Conservation (phyloP, 1,140 invertebrate species). For the Anoplophora glabripennis region DNA sequence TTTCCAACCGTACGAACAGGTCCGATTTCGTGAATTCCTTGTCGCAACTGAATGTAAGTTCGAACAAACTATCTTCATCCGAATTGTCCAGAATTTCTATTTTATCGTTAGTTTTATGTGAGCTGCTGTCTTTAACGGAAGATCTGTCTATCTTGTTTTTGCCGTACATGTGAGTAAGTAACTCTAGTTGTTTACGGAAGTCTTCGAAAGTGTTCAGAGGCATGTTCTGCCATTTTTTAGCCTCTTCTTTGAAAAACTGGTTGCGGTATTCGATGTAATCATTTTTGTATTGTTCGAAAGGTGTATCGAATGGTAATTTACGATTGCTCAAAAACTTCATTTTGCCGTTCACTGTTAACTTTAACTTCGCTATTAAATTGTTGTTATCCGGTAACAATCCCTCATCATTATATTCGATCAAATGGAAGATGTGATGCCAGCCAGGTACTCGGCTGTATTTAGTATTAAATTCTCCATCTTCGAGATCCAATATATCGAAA, state of each 20-base stretch:
- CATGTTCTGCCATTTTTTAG: conserved; percentile 30
- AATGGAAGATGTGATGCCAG: conserved; percentile 16
- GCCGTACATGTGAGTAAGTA: not conserved
- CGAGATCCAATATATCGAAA: conserved; percentile 20
- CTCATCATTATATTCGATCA: conserved; percentile 27
- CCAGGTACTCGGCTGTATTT: conserved; percentile 20
- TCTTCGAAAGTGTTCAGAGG: conserved; percentile 23
- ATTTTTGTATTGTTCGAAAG: conserved; percentile 21
- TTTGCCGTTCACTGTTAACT: conserved; percentile 12
- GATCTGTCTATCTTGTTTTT: not conserved
- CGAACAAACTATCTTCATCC: conserved; percentile 12
- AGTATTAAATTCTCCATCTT: conserved; percentile 30
- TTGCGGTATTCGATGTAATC: conserved; percentile 16
- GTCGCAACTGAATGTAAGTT: conserved; percentile 1
- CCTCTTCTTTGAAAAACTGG: conserved; percentile 24
- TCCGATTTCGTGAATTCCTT: conserved; percentile 3
- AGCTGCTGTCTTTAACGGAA: not conserved
- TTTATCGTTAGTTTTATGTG: conserved; percentile 17
- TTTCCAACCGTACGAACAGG: conserved; percentile 3
- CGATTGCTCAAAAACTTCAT: conserved; percentile 19
- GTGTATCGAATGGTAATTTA: conserved; percentile 15
- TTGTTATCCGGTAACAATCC: conserved; percentile 27
- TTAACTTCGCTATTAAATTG: conserved; percentile 21
- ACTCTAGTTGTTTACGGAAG: conserved; percentile 5
- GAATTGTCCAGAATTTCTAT: conserved; percentile 3